Conservation (phyloP, 1,140 invertebrate genomes). For the Gonatopus flavifemur region DNA sequence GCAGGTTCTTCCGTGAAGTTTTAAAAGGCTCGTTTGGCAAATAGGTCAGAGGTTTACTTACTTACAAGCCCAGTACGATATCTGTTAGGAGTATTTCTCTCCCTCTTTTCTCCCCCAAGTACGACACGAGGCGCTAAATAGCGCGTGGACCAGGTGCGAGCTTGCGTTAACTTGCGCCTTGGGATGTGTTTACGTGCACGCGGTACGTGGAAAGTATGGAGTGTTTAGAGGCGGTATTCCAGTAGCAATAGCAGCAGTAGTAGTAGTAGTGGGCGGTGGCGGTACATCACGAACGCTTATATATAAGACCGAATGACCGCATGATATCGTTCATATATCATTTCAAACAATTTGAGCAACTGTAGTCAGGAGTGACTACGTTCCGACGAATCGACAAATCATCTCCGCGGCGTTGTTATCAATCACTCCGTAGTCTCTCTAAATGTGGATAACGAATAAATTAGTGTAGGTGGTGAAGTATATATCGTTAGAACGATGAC, state of each 20-base stretch:
- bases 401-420: too few species aligned
- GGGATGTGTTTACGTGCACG: too few species aligned
- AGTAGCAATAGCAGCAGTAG: background rate
- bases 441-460: too few species aligned
- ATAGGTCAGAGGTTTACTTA: slow-evolving; percentile 54
- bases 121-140: slow-evolving; percentile 50
- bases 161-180: too few species aligned
- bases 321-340: background rate
- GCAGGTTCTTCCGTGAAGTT: slow-evolving; percentile 12
- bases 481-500: too few species aligned
- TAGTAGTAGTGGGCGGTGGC: slow-evolving; percentile 28
- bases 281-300: slow-evolving; percentile 21
- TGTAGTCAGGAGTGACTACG: too few species aligned
- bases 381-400: too few species aligned
- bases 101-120: slow-evolving; percentile 15
- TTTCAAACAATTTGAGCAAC: too few species aligned
- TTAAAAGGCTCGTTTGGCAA: slow-evolving; percentile 49
- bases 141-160: slow-evolving; percentile 51
- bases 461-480: too few species aligned
- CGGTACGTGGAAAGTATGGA: slow-evolving; percentile 5
- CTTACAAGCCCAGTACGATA: slow-evolving; percentile 49
- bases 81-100: slow-evolving; percentile 52
- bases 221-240: background rate
- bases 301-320: slow-evolving; percentile 21
- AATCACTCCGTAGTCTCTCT: too few species aligned